Percentiles rank a stretch among this genome's conserved stretches.
These are phyloP conservation scores for Catharus minimus DNA, from an alignment of 2,113 vertebrate genomes.

Conservation along the genomic window DNA sequence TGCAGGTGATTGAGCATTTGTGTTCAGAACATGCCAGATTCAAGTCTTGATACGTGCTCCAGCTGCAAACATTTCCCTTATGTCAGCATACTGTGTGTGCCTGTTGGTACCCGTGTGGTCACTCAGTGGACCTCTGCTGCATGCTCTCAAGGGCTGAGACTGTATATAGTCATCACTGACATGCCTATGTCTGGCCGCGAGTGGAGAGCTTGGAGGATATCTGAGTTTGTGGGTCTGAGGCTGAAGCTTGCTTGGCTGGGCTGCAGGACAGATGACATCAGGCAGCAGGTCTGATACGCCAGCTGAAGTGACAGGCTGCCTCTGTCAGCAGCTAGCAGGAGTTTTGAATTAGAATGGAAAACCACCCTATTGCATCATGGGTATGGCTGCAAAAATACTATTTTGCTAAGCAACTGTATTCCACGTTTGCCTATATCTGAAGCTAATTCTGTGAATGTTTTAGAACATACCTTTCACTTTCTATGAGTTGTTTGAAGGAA, in stretches of 20 bases:
- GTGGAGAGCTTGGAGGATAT: neutral
- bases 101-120: neutral
- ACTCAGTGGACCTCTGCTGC: neutral
- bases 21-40: neutral
- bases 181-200: neutral
- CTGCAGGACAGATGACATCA: neutral
- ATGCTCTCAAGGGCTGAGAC: rapidly evolving
- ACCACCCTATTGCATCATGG: neutral
- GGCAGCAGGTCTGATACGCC: neutral
- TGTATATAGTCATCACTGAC: rapidly evolving
- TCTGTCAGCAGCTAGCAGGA: neutral
- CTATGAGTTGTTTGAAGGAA: neutral
- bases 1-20: neutral
- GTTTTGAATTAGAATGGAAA: neutral
- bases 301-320: neutral
- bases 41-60: neutral
- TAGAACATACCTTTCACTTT: neutral
- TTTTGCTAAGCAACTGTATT: neutral
- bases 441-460: neutral
- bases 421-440: neutral
- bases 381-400: neutral
- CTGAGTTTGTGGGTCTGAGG: neutral
- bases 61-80: neutral
- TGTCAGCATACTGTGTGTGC: neutral
- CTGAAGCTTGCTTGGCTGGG: neutral